These are phyloP conservation scores for Drosophila funebris DNA, from an alignment of 1,140 invertebrate species.

Conservation along the genomic window DNA sequence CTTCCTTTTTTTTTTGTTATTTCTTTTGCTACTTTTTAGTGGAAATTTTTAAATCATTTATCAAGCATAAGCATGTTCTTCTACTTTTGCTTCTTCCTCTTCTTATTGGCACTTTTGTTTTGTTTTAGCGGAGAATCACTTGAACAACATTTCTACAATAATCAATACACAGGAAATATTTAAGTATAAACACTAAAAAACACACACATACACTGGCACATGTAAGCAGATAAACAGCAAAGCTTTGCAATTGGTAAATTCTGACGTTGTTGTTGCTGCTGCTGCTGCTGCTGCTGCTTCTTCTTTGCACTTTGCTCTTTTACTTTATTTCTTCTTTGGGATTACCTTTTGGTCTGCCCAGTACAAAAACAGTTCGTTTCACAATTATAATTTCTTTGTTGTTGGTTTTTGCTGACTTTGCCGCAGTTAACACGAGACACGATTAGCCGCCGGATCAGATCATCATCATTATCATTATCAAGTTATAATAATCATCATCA, in stretches of 20 bases:
- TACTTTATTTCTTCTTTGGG: conserved; percentile 49
- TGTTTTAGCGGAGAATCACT: conserved; percentile 16
- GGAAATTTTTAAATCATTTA: conserved; percentile 40
- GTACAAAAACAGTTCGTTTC: conserved; percentile 44
- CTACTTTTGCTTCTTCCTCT: neutral
- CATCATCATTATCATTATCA: conserved; percentile 63
- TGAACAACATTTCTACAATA: conserved; percentile 32
- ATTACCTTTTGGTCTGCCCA: conserved; percentile 36
- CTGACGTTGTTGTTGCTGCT: conserved; percentile 30
- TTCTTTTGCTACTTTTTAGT: too few relatives aligned
- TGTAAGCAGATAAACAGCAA: conserved; percentile 1
- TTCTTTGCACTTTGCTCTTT: conserved; percentile 30
- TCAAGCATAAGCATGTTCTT: conserved; percentile 4
- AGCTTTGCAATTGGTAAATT: conserved; percentile 63
- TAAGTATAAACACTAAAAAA: conserved; percentile 35
- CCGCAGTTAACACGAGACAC: conserved; percentile 57
- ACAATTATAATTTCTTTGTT: conserved; percentile 42
- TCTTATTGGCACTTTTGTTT: conserved; percentile 20
- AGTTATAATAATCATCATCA: conserved; percentile 49
- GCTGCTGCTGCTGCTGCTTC: conserved; percentile 22
- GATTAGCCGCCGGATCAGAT: conserved; percentile 56
- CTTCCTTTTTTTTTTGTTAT: conserved; percentile 17
- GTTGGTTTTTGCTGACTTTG: conserved; percentile 39
- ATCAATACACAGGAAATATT: conserved; percentile 19
- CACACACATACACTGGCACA: conserved; percentile 6